Percentiles rank a stretch among this genome's conserved stretches.
Conservation (phyloP, 2,888 invertebrate species). For the Eretmocerus hayati region DNA sequence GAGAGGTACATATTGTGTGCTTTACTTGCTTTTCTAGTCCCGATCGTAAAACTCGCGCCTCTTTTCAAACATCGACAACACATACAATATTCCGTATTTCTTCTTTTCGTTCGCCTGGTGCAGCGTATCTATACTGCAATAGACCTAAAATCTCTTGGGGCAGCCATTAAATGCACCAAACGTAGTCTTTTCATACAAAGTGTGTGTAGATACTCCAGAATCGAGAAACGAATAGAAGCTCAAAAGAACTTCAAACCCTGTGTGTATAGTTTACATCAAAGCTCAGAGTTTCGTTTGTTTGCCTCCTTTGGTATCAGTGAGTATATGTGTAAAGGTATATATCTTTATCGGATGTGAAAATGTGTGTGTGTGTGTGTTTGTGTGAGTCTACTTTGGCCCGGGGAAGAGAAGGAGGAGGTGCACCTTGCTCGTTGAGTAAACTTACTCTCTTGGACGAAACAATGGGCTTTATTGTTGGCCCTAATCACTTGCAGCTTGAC, state of each 20-base stretch:
- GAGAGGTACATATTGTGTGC: conserved; percentile 28
- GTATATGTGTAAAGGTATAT: not conserved
- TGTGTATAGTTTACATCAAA: not conserved
- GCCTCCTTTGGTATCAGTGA: no score
- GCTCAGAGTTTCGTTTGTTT: not conserved
- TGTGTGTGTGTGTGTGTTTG: not conserved
- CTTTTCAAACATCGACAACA: conserved; percentile 28
- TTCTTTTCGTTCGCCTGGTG: not conserved
- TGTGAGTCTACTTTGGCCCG: no score
- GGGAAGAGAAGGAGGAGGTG: no score
- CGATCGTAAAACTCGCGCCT: conserved; percentile 38
- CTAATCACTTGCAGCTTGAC: conserved; percentile 26
- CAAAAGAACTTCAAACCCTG: no score
- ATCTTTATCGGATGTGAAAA: not conserved
- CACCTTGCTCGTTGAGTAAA: no score
- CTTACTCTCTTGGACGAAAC: conserved; percentile 18
- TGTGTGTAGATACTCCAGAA: no score
- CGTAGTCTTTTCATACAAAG: no score
- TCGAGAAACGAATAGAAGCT: no score
- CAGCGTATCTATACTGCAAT: no score
- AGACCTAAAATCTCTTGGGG: no score
- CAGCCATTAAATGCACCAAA: no score
- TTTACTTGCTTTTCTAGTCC: conserved; percentile 6
- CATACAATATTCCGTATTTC: conserved; percentile 15
- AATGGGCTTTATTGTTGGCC: conserved; percentile 23